A percentile compares a stretch with the other conserved stretches of the same genome.
Evolutionary conservation across 1,140 invertebrate species (phyloP).

Genomic region (Drosophila subpulchrella): DNA sequence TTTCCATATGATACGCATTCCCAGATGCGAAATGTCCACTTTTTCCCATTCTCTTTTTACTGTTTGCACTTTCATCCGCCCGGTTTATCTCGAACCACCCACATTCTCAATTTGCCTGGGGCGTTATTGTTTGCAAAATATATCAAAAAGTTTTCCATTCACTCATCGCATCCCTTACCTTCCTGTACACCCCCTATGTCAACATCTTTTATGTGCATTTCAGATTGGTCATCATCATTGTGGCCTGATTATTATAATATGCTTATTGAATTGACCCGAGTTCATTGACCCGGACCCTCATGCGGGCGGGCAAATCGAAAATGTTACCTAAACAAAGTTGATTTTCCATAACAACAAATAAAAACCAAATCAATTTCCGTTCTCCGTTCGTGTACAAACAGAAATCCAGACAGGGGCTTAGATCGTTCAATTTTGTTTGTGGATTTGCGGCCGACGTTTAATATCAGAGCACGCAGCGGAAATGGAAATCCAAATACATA

Average conservation of each 20-base stretch:
- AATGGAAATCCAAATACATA: constrained; percentile 69
- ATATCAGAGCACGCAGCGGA: constrained; percentile 60
- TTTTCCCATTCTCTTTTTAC: constrained; percentile 1
- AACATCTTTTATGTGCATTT: constrained; percentile 63
- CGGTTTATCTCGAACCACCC: neutral
- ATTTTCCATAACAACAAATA: constrained; percentile 72
- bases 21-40: constrained; percentile 44
- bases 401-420: constrained; percentile 19
- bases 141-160: constrained; percentile 71
- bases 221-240: constrained; percentile 73
- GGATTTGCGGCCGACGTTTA: constrained; percentile 60
- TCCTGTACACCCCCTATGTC: constrained; percentile 5
- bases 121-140: constrained; percentile 78
- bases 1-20: constrained; percentile 56
- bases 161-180: constrained; percentile 20
- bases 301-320: constrained; percentile 20
- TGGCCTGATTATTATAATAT: constrained; percentile 74
- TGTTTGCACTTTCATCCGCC: constrained; percentile 62
- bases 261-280: constrained; percentile 62
- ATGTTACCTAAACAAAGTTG: constrained; percentile 52
- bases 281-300: constrained; percentile 48
- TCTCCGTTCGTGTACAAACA: constrained; percentile 37
- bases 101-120: constrained; percentile 66
- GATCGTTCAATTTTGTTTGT: constrained; percentile 45
- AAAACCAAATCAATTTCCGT: constrained; percentile 78